Conservation (phyloP, 2,888 invertebrate species). For the Drosophila anceps region DNA sequence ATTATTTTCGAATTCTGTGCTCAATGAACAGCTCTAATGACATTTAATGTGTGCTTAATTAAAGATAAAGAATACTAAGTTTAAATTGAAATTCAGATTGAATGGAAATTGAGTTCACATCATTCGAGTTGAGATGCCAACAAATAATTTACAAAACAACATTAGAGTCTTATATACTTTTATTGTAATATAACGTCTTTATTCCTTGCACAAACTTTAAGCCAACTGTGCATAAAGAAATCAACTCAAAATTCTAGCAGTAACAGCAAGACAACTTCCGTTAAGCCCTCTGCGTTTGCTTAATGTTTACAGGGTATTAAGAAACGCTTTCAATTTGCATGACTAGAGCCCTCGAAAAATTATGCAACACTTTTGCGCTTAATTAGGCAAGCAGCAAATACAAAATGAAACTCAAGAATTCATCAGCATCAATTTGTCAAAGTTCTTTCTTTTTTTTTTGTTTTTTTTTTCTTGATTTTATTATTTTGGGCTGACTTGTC, state of each 20-base stretch:
- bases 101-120: not conserved
- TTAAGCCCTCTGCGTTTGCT: not conserved
- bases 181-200: too few relatives aligned
- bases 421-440: constrained; percentile 70
- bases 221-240: not conserved
- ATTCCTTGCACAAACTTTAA: not conserved
- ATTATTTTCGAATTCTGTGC: not conserved
- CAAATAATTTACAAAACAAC: too few relatives aligned
- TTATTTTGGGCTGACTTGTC: constrained; percentile 24
- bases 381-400: constrained; percentile 54
- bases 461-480: not conserved
- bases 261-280: not conserved
- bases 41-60: not conserved
- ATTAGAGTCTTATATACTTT: too few relatives aligned
- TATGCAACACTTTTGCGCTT: constrained; percentile 66
- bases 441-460: constrained; percentile 26
- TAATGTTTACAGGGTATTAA: constrained; percentile 23
- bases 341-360: constrained; percentile 36
- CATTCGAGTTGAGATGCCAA: too few relatives aligned
- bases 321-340: constrained; percentile 48
- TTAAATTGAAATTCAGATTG: not conserved
- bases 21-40: not conserved
- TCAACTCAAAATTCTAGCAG: not conserved
- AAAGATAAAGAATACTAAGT: not conserved
- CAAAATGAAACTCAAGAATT: constrained; percentile 64